A percentile compares a stretch with the other conserved stretches of the same genome.
phyloP scores from a whole-genome alignment of 2,888 invertebrate species.

The Harpagoxenus sublaevis region DNA sequence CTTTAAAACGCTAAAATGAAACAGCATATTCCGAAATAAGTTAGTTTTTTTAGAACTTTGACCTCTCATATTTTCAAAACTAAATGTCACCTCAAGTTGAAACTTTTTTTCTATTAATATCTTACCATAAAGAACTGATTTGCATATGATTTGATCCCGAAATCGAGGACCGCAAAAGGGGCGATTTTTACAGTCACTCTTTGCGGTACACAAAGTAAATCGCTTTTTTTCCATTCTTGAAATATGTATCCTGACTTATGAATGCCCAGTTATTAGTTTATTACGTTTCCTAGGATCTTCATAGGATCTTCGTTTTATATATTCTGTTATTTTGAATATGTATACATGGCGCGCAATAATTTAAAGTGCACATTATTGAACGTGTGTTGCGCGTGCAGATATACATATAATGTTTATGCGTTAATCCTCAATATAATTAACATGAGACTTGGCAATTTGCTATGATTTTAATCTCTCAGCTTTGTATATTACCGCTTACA shows the following conservation, averaged over 20 bases:
- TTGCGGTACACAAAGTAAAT: background rate
- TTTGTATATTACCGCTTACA: background rate
- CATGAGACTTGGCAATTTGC: background rate
- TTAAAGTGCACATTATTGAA: slow-evolving; percentile 5
- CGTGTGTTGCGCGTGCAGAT: background rate
- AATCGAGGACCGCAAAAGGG: no score
- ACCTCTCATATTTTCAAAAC: no score
- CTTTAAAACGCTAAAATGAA: no score
- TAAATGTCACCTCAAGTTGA: no score
- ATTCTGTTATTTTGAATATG: slow-evolving; percentile 11
- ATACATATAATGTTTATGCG: slow-evolving; percentile 8
- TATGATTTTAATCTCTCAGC: background rate
- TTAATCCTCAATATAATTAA: slow-evolving; percentile 21
- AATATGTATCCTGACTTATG: background rate
- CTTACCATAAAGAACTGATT: no score
- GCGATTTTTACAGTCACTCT: no score
- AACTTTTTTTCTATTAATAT: no score
- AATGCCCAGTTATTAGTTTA: background rate
- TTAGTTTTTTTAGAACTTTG: no score
- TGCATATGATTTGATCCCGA: no score
- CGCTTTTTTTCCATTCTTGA: background rate
- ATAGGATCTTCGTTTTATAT: background rate
- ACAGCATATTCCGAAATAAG: no score
- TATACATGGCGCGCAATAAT: background rate
- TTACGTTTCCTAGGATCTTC: background rate